phyloP scores from a whole-genome alignment of 2,113 vertebrate species.

The Ondatra zibethicus region DNA sequence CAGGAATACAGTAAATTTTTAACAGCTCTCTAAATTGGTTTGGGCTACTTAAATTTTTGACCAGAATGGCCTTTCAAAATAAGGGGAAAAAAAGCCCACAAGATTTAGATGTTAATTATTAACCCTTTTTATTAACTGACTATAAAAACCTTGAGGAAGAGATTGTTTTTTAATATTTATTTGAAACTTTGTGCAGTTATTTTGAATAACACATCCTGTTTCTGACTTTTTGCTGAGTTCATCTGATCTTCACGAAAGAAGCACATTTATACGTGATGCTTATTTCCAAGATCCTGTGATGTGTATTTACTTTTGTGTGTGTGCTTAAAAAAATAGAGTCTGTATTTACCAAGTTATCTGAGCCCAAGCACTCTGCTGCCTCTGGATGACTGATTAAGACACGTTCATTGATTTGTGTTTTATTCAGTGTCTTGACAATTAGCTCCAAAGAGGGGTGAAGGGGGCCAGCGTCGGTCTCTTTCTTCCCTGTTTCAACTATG shows the following conservation, averaged over 20 bases:
- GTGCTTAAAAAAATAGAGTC: constrained; percentile 37
- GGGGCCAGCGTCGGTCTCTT: background rate
- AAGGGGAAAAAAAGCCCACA: background rate
- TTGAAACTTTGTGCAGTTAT: background rate
- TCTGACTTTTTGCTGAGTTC: background rate
- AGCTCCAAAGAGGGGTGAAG: background rate
- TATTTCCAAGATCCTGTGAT: background rate
- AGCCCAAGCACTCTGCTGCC: background rate
- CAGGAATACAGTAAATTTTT: background rate
- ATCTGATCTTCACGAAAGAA: background rate
- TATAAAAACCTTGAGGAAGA: constrained; percentile 2
- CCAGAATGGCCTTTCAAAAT: background rate
- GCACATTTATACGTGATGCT: background rate
- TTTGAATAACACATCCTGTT: background rate
- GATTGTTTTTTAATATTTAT: background rate
- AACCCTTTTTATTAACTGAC: background rate
- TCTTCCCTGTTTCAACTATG: background rate
- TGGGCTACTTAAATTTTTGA: constrained; percentile 2
- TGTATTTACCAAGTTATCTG: background rate
- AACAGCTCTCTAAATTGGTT: constrained; percentile 41
- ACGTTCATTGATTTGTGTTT: background rate
- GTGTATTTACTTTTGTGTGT: background rate
- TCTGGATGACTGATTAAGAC: background rate
- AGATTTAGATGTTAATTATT: constrained; percentile 3
- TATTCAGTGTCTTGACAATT: background rate